Base-by-base conservation (phyloP, 2,797 vertebrate species). In the Coracias cyanogaster region DNA sequence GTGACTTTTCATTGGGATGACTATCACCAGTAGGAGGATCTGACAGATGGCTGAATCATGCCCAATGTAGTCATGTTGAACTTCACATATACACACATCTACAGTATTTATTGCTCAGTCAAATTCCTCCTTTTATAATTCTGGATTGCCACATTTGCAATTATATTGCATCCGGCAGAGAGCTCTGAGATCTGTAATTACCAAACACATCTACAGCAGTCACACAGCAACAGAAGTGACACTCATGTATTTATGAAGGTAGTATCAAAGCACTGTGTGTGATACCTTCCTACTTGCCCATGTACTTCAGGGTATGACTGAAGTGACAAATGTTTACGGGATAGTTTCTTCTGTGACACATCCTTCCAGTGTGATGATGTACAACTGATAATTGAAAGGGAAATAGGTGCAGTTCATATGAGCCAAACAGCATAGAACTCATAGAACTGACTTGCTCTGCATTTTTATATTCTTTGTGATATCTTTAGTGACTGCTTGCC, bases 11-110 rank as follows among this genome's bases (percentile, higher is more conserved):
- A 88, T 96, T 64, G 66, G 73, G 86, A 65, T 93, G 89, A 91
- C 64, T 72, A 8, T 54, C 62, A 54, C 20, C 5, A 1, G 54
- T 43, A 83, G 93, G 74, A 96, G 85, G 91, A 95, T 94, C 94
- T 96, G 95, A 95, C 94, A 84, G 57, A 55, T 67, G 88, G 26
- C 62, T 97, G 95, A 97, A 92, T 96, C 96, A 97, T 46, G 52
- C 31, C 33, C 62, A 65, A 24, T 45, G 54, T 16, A 96, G 92
- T 95, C 93, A 96, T 5, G 31, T 62, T 70, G 73, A 76, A 55
- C 49, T 90, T 78, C 87, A 84, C 60, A 82, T 73, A 33, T 28
- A 15, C 78, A 64, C 46, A 46, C 61, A 72, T 57, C 69, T 85
- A 65, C 92, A 83, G 35, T 46, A 65, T 45, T 86, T 86, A 90